phyloP scores from a whole-genome alignment of 92 coral and sea anemone genomes.

The Pocillopora grandis region DNA sequence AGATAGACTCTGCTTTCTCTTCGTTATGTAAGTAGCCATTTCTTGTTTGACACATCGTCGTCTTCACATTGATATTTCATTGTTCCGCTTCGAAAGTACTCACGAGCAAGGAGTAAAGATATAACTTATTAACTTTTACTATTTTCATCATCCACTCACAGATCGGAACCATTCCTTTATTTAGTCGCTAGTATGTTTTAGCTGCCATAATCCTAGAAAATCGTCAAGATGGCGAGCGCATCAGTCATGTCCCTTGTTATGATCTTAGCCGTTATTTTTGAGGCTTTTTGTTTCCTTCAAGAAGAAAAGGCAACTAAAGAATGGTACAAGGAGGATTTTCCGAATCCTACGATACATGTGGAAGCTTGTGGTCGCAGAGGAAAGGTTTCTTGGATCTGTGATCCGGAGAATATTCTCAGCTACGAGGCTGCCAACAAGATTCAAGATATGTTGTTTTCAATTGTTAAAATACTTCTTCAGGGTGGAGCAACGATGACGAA shows the following conservation, averaged over 20 bases:
- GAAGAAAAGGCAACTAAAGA: constrained; percentile 8
- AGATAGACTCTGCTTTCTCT: too few species aligned
- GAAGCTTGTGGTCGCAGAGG: constrained; percentile 78
- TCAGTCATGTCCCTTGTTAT: neutral
- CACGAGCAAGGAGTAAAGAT: too few species aligned
- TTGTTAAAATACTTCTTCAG: constrained; percentile 70
- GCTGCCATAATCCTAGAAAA: neutral
- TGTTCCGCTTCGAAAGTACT: too few species aligned
- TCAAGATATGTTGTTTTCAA: constrained; percentile 58
- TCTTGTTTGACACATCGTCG: too few species aligned
- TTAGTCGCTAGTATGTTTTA: too few species aligned
- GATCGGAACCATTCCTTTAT: too few species aligned
- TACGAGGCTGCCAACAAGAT: constrained; percentile 74
- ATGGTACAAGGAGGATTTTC: constrained; percentile 74
- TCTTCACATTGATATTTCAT: too few species aligned
- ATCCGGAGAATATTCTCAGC: constrained; percentile 62
- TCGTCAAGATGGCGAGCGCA: neutral
- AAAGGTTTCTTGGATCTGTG: constrained; percentile 85
- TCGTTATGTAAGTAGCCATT: too few species aligned
- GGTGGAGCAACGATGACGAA: constrained; percentile 48
- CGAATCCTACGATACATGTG: constrained; percentile 71
- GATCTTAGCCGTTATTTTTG: neutral
- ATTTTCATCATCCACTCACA: too few species aligned
- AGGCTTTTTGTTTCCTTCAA: neutral
- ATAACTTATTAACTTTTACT: too few species aligned